Conservation (phyloP, 2,888 invertebrate genomes). For the Tridacna crocea region DNA sequence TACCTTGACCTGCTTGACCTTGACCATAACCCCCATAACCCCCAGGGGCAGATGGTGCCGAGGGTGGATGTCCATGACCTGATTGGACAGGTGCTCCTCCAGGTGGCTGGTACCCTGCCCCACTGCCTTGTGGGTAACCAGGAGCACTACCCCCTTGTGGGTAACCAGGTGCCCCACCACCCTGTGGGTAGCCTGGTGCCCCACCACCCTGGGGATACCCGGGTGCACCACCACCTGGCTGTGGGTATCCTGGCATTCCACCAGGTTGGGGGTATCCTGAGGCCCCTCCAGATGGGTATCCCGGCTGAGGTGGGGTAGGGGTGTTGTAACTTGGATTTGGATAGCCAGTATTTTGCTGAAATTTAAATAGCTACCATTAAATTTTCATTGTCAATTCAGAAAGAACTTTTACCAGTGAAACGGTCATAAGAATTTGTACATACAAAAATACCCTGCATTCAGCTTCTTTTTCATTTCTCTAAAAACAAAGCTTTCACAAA, state of each 20-base stretch:
- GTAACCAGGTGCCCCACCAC: constrained; percentile 43
- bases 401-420: background rate
- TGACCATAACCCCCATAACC: constrained; percentile 28
- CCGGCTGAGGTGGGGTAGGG: constrained; percentile 50
- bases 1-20: constrained; percentile 47
- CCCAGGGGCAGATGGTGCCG: constrained; percentile 22
- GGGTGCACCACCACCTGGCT: constrained; percentile 42
- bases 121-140: constrained; percentile 41
- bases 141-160: constrained; percentile 43
- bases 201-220: constrained; percentile 46
- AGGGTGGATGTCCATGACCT: constrained; percentile 24
- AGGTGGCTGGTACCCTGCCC: constrained; percentile 26
- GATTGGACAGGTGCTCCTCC: constrained; percentile 44
- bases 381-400: background rate
- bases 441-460: background rate
- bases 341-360: constrained; percentile 47
- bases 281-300: constrained; percentile 42
- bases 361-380: constrained; percentile 7
- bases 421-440: background rate
- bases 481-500: too few relatives aligned
- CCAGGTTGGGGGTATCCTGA: constrained; percentile 48
- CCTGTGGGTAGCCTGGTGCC: constrained; percentile 47
- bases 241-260: constrained; percentile 46
- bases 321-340: constrained; percentile 57
- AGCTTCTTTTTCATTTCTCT: too few relatives aligned